Percentiles rank a stretch among this genome's conserved stretches.
These are phyloP conservation scores for Bellardia bayeri DNA, from an alignment of 2,888 invertebrate genomes.

Conservation along the genomic window DNA sequence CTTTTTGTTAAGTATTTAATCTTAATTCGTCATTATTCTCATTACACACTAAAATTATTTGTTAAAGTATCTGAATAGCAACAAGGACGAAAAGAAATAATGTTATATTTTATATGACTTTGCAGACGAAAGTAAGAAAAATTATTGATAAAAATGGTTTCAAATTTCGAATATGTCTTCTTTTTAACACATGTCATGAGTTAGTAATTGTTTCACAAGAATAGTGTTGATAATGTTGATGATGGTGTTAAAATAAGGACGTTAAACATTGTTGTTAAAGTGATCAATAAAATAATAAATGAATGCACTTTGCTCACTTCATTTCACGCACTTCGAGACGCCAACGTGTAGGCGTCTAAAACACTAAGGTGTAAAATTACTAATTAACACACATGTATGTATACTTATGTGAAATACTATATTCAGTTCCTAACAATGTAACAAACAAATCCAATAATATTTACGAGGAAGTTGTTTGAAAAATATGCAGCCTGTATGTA, in stretches of 20 bases:
- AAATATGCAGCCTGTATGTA: background rate
- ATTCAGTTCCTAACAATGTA: slow-evolving; percentile 19
- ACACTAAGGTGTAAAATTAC: slow-evolving; percentile 65
- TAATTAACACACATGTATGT: slow-evolving; percentile 45
- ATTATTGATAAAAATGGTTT: slow-evolving; percentile 22
- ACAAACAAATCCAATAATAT: slow-evolving; percentile 7
- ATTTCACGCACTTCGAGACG: slow-evolving; percentile 38
- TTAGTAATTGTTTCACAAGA: slow-evolving; percentile 51
- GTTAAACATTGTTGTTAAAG: slow-evolving; percentile 54
- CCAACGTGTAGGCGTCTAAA: slow-evolving; percentile 38
- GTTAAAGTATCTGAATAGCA: background rate
- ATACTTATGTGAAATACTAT: background rate
- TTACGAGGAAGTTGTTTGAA: slow-evolving; percentile 18
- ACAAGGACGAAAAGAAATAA: background rate
- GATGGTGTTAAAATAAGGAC: slow-evolving; percentile 63
- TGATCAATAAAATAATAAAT: slow-evolving; percentile 59
- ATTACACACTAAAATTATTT: background rate
- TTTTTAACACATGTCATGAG: slow-evolving; percentile 58
- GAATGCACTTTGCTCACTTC: slow-evolving; percentile 10
- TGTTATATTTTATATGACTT: background rate
- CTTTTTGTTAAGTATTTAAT: no score
- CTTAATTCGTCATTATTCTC: no score
- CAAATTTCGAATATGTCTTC: slow-evolving; percentile 53
- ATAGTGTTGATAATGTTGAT: slow-evolving; percentile 24
- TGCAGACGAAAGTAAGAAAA: background rate